phyloP scores from a whole-genome alignment of 1,140 invertebrate species.

The Calosoma granatense region DNA sequence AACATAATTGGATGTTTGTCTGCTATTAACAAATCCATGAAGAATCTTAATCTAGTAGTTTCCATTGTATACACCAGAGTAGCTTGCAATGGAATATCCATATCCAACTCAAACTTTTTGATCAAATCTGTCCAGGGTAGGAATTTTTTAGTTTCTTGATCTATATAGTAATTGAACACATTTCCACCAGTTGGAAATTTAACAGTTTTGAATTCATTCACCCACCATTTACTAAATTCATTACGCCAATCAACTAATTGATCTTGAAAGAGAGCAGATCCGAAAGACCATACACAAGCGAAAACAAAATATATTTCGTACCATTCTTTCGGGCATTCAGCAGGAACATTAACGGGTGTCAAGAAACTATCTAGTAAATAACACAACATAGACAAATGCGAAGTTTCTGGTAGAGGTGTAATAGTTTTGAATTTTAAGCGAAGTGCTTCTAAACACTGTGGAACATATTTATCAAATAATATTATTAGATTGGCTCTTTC shows the following conservation, averaged over 20 bases:
- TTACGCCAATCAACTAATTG: slow-evolving; percentile 78
- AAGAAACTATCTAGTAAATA: slow-evolving; percentile 80
- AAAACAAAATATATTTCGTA: slow-evolving; percentile 93
- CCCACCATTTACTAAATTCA: slow-evolving; percentile 91
- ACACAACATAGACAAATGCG: slow-evolving; percentile 85
- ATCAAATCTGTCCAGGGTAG: slow-evolving; percentile 76
- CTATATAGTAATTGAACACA: slow-evolving; percentile 89
- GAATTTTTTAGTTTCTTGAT: slow-evolving; percentile 74
- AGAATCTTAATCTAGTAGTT: slow-evolving; percentile 79
- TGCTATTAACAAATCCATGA: slow-evolving; percentile 76
- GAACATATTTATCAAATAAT: slow-evolving; percentile 94
- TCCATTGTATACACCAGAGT: slow-evolving; percentile 81
- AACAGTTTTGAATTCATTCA: slow-evolving; percentile 80
- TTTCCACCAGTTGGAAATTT: slow-evolving; percentile 74
- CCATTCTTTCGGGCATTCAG: slow-evolving; percentile 84
- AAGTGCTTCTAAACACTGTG: slow-evolving; percentile 65
- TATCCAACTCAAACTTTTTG: slow-evolving; percentile 66
- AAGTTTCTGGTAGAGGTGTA: slow-evolving; percentile 82
- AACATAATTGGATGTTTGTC: slow-evolving; percentile 81
- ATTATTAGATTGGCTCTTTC: slow-evolving; percentile 75
- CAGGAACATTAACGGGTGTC: slow-evolving; percentile 65
- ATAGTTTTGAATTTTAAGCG: slow-evolving; percentile 80
- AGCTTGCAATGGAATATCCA: slow-evolving; percentile 67
- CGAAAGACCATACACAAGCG: slow-evolving; percentile 87
- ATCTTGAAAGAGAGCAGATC: slow-evolving; percentile 83